These are phyloP conservation scores for Bombus terrestris DNA, from an alignment of 1,140 invertebrate genomes.

Conservation along the genomic window DNA sequence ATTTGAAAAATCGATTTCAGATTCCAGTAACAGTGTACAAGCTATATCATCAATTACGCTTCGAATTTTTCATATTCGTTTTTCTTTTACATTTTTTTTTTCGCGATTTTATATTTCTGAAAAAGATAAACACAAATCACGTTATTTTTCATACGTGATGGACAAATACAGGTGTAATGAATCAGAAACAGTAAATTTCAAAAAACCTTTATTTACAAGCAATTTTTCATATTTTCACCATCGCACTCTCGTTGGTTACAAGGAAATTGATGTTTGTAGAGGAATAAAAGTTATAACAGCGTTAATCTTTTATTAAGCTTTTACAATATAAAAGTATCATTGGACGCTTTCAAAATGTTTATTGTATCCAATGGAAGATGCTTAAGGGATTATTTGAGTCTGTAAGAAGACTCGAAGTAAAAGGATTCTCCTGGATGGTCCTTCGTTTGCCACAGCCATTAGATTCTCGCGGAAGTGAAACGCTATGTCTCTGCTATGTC, in stretches of 20 bases:
- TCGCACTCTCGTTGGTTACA: neutral
- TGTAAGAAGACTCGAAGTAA: neutral
- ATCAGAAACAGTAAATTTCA: neutral
- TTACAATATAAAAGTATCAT: neutral
- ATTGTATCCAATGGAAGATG: neutral
- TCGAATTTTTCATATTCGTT: neutral
- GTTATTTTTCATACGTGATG: neutral
- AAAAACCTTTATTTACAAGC: conserved; percentile 26
- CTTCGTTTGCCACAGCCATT: neutral
- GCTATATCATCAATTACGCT: neutral
- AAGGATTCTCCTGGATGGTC: neutral
- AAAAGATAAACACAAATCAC: neutral
- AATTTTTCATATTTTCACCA: neutral
- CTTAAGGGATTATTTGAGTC: conserved; percentile 4
- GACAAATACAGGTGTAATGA: neutral
- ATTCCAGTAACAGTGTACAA: neutral
- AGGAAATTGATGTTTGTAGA: neutral
- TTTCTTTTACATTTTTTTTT: no score
- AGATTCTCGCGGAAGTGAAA: conserved; percentile 26
- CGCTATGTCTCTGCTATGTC: conserved; percentile 12
- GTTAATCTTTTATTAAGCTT: neutral
- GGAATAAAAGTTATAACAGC: neutral
- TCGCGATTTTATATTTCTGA: neutral
- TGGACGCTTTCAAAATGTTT: no score
- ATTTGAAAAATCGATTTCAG: neutral